Base-by-base conservation (phyloP, 2,888 invertebrate species). In the Parnassius apollo region DNA sequence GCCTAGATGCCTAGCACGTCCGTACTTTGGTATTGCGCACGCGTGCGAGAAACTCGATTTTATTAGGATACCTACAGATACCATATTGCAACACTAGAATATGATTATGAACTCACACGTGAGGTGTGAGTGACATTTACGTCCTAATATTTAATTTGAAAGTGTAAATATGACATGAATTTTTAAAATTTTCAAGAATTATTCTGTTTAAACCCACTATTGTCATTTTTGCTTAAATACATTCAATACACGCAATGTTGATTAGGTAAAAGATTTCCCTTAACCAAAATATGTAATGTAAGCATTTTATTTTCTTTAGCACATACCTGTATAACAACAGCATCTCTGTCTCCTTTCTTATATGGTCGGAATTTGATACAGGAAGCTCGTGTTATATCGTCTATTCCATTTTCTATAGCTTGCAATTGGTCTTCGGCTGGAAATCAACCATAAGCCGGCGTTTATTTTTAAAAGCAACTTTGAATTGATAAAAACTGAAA, bases 311-410 rank as follows among this genome's bases (percentile, higher is more conserved):
- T 25, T 4, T 25, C 25, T 10, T 57, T 9, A 57, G 10, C 3
- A 48, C 57, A 51, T 76, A 92, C 92, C 82, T 92, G 91, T 69
- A 92, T 88, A 7, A 91, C 89, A 1, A 92, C 92, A 48, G 91
- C 91, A 70, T 90, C 88, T 2, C 82, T 78, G 68, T 92, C 91
- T 0, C 90, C 91, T 72, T 82, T 85, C 60, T 67, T 82, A 66
- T 90, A 91, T 1, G 86, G 92, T 46, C 86, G 85, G 71, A 93
- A 92, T 72, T 83, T 91, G 18, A 93, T 75, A 69, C 93, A 93
- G 4, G 93, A 92, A 1, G 86, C 88, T 46, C 76, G 85, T 10
- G 83, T 83, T 45, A 93, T 72, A 68, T 92, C 93, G 2, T 87
- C 84, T 67, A 93, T 89, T 18, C 92, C 93, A 56, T 76, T 77